Conservation (phyloP, 2,113 vertebrate species). For the Acrocephalus kingi region DNA sequence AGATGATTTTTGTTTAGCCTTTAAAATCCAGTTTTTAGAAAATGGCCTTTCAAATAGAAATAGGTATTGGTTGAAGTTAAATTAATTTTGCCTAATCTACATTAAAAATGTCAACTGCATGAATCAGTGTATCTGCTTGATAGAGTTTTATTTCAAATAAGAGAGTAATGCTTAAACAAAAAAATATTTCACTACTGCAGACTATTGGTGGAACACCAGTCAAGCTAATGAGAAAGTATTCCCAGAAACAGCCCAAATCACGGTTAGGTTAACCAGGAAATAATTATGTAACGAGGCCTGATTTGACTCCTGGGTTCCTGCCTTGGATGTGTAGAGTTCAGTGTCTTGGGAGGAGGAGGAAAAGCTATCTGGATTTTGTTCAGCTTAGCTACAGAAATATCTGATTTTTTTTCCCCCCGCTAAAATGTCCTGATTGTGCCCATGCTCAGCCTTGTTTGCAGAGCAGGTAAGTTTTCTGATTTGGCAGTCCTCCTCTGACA, state of each 20-base stretch:
- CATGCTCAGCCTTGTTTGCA: not conserved
- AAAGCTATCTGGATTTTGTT: not conserved
- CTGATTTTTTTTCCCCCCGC: not conserved
- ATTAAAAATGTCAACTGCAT: not conserved
- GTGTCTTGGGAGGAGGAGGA: not conserved
- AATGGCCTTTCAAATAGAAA: not conserved
- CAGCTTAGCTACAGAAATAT: not conserved
- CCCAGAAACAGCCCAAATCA: not conserved
- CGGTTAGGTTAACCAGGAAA: not conserved
- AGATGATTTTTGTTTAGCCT: not conserved
- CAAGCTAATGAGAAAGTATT: not conserved
- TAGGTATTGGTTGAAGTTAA: not conserved
- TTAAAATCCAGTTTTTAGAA: not conserved
- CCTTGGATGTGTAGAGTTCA: not conserved
- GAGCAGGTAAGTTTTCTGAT: not conserved
- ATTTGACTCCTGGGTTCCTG: not conserved
- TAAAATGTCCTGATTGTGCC: not conserved
- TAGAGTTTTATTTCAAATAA: not conserved
- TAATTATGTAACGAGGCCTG: not conserved
- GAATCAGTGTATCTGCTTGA: not conserved
- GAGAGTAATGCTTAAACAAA: not conserved
- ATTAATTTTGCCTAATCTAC: not conserved
- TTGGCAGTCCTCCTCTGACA: not conserved
- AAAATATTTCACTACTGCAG: not conserved
- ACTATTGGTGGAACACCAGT: not conserved